A percentile compares a stretch with the other conserved stretches of the same genome.
These are phyloP conservation scores for Aspiorhynchus laticeps DNA, from an alignment of 2,113 vertebrate genomes.

Conservation along the genomic window DNA sequence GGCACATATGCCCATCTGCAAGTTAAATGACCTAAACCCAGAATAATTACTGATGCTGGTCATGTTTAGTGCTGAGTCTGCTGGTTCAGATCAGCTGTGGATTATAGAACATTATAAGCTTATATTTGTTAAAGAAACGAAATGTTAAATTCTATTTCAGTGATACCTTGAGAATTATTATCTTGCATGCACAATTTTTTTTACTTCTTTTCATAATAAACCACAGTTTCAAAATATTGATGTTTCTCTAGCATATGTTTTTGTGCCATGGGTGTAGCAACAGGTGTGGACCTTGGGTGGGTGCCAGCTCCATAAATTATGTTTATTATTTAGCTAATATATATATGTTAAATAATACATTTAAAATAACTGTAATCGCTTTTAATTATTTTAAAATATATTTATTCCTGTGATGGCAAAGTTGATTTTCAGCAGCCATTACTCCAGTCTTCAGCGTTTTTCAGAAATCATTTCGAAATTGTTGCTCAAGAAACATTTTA, in stretches of 20 bases:
- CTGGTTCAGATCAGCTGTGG: conserved; percentile 55
- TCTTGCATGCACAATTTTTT: conserved; percentile 26
- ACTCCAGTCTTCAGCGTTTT: not conserved
- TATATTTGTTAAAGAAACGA: conserved; percentile 19
- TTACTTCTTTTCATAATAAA: conserved; percentile 8
- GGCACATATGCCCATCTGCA: conserved; percentile 78
- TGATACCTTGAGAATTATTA: conserved; percentile 1
- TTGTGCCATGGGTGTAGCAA: not conserved
- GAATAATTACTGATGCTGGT: conserved; percentile 38
- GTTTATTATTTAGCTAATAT: not conserved
- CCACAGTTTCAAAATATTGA: not conserved
- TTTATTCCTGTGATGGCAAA: not conserved
- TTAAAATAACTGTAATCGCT: not conserved
- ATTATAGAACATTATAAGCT: not conserved
- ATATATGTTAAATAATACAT: not conserved
- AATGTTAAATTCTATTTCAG: conserved; percentile 14
- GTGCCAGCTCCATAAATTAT: not conserved
- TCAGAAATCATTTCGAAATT: not conserved
- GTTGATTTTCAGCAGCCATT: not conserved
- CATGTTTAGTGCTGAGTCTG: conserved; percentile 54
- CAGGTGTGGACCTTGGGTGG: not conserved
- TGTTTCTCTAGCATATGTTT: not conserved
- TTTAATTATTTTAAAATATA: not conserved
- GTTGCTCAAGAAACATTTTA: not conserved
- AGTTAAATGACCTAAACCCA: conserved; percentile 57